Conservation (phyloP, 2,888 invertebrate genomes). For the Philereme vetulata region DNA sequence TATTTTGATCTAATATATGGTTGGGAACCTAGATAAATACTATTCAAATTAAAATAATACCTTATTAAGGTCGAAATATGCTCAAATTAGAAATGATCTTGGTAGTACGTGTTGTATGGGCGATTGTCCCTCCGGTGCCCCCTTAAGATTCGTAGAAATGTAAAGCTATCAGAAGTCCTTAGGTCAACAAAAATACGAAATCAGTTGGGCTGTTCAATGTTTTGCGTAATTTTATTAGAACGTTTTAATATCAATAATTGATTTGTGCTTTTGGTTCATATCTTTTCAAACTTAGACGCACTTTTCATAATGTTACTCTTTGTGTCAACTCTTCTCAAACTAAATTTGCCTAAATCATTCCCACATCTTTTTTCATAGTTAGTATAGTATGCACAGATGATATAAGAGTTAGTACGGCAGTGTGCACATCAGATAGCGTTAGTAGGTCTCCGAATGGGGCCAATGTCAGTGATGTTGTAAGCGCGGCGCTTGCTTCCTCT, state of each 20-base stretch:
- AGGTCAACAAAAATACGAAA: too few relatives aligned
- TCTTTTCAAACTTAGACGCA: neutral
- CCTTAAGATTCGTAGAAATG: too few relatives aligned
- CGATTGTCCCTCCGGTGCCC: too few relatives aligned
- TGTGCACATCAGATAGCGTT: slow-evolving; percentile 68
- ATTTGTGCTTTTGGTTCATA: neutral
- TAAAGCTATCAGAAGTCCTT: too few relatives aligned
- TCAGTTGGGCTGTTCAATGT: too few relatives aligned
- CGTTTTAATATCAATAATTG: neutral
- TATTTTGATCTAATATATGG: too few relatives aligned
- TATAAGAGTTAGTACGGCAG: slow-evolving; percentile 25
- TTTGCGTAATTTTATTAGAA: too few relatives aligned
- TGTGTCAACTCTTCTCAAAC: slow-evolving; percentile 3
- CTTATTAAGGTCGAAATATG: too few relatives aligned
- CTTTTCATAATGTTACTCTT: slow-evolving; percentile 1
- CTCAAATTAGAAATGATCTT: too few relatives aligned
- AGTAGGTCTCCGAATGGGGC: slow-evolving; percentile 75
- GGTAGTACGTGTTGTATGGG: too few relatives aligned
- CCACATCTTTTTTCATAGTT: slow-evolving; percentile 19
- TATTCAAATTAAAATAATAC: too few relatives aligned
- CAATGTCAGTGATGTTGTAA: slow-evolving; percentile 79
- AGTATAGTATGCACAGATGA: slow-evolving; percentile 15
- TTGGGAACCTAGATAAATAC: too few relatives aligned
- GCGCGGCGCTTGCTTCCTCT: slow-evolving; percentile 70
- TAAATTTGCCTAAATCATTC: slow-evolving; percentile 24